Evolutionary conservation across 2,113 vertebrate species (phyloP), one percentile per base, ranked within the genome.

Genomic region (Fulmarus glacialis): DNA sequence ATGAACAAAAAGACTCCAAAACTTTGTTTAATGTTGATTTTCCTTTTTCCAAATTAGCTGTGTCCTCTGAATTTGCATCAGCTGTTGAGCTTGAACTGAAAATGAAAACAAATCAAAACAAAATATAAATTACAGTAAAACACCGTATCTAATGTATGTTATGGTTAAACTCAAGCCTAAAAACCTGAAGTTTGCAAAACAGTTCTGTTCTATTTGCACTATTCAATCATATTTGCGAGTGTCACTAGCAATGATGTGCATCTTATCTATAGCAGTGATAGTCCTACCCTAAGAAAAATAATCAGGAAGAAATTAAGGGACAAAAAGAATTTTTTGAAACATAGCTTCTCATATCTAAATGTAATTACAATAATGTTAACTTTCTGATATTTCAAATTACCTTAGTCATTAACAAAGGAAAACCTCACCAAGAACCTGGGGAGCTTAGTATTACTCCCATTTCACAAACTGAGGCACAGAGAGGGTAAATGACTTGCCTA

Each of bases 11-110:
- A 82, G 98, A 98, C 85, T 98, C 98, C 98, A 99, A 98, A 98
- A 99, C 98, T 97, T 97, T 98, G 98, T 96, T 98, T 98, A 99
- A 98, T 89, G 98, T 95, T 94, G 99, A 99, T 93, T 98, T 98
- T 98, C 82, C 96, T 97, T 98, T 98, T 97, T 98, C 98, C 97
- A 98, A 98, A 98, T 98, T 98, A 98, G 98, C 94, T 97, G 98
- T 97, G 98, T 99, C 98, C 97, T 98, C 98, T 98, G 98, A 98
- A 97, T 98, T 98, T 98, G 98, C 98, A 98, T 98, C 98, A 98
- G 97, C 96, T 97, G 98, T 81, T 95, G 96, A 97, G 97, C 97
- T 98, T 98, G 98, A 98, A 98, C 99, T 99, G 98, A 98, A 99
- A 98, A 99, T 98, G 98, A 97, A 98, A 98, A 98, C 97, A 97